These are phyloP conservation scores for Tympanuchus pallidicinctus DNA, from an alignment of 2,113 vertebrate genomes.

Conservation along the genomic window DNA sequence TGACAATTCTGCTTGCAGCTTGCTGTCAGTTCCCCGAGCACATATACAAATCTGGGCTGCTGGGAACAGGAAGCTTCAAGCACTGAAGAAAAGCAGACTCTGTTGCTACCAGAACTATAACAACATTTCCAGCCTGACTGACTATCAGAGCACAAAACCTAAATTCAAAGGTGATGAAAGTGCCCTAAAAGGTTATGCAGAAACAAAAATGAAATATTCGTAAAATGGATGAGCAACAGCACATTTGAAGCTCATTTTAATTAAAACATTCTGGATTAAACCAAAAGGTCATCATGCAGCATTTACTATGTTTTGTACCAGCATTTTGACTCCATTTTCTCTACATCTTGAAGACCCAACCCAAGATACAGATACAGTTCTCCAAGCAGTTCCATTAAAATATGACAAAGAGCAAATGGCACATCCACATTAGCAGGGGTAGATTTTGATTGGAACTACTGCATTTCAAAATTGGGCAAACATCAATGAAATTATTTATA, in stretches of 20 bases:
- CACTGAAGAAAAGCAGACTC: neutral
- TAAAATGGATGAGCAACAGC: neutral
- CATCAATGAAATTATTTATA: neutral
- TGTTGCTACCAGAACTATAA: neutral
- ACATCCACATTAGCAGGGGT: neutral
- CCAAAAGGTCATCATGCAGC: neutral
- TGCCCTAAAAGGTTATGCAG: neutral
- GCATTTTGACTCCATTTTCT: neutral
- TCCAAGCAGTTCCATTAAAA: neutral
- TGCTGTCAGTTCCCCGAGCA: neutral
- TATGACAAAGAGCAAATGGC: neutral
- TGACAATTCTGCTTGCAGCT: neutral
- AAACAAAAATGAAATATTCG: neutral
- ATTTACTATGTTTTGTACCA: neutral
- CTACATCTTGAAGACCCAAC: neutral
- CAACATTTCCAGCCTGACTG: neutral
- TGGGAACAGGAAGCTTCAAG: neutral
- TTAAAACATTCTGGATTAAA: neutral
- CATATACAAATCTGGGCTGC: neutral
- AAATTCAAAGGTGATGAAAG: slow-evolving; percentile 2
- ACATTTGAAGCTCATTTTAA: neutral
- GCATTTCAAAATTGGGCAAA: neutral
- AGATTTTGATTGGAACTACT: neutral
- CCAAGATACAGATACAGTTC: neutral
- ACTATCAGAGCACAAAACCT: neutral